Conservation (phyloP, 2,797 vertebrate genomes). For the Dipus sagitta region DNA sequence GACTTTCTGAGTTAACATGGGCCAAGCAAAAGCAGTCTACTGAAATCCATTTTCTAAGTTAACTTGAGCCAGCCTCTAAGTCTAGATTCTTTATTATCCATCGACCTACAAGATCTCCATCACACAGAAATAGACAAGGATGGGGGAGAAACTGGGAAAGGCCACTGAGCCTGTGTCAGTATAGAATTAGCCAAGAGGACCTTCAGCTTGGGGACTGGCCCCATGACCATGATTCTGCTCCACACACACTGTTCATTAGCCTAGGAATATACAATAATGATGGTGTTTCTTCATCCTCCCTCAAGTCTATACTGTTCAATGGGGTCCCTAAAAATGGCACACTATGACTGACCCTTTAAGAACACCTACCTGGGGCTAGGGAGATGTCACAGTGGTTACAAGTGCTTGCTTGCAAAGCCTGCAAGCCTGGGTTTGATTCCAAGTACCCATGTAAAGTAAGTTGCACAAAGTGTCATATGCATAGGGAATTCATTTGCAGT, state of each 20-base stretch:
- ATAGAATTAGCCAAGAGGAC: not conserved
- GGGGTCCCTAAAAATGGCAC: not conserved
- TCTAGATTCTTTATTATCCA: not conserved
- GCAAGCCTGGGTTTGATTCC: no score
- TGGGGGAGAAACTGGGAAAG: not conserved
- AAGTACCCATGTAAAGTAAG: no score
- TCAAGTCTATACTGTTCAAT: not conserved
- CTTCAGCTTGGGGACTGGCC: not conserved
- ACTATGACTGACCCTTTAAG: not conserved
- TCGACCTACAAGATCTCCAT: not conserved
- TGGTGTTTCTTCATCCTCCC: not conserved
- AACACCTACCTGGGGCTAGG: not conserved
- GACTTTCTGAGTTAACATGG: not conserved
- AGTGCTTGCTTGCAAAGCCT: no score
- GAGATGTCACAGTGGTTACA: no score
- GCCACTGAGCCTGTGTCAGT: not conserved
- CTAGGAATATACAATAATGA: not conserved
- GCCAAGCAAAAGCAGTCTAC: not conserved
- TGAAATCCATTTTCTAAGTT: not conserved
- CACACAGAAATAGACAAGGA: not conserved
- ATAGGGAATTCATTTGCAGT: no score
- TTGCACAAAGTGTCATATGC: no score
- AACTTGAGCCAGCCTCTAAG: not conserved
- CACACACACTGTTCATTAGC: not conserved
- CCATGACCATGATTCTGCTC: rapidly evolving